Conservation (phyloP, 2,888 invertebrate species). For the Barypeithes pellucidus region DNA sequence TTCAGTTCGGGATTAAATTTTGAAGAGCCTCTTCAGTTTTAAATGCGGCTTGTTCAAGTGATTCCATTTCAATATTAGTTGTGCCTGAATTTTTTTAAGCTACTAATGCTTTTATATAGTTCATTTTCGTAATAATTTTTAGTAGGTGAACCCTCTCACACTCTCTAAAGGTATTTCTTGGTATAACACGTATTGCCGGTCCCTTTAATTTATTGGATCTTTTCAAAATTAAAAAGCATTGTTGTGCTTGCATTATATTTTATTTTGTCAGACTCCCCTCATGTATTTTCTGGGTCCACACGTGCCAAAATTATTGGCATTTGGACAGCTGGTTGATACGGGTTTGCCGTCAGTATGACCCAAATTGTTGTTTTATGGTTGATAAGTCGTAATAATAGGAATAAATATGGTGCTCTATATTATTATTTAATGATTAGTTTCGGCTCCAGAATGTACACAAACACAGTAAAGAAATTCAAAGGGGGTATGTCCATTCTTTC, state of each 20-base stretch:
- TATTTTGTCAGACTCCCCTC: no score
- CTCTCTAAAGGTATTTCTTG: no score
- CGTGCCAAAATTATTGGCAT: neutral
- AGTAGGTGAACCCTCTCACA: no score
- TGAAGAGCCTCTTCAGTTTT: neutral
- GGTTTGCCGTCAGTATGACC: neutral
- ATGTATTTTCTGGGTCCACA: neutral
- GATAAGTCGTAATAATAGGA: neutral
- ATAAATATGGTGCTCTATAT: neutral
- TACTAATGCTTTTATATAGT: no score
- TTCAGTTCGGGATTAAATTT: slow-evolving; percentile 1
- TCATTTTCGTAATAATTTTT: no score
- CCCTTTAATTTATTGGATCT: neutral
- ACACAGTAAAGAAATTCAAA: neutral
- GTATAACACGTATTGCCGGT: neutral
- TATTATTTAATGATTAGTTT: neutral
- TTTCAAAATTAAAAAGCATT: neutral
- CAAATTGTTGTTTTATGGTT: neutral
- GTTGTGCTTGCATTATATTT: neutral
- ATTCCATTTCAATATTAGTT: no score
- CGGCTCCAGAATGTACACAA: neutral
- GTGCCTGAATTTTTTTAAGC: no score
- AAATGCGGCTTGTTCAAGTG: neutral
- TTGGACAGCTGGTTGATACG: neutral
- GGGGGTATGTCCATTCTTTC: no score